Percentiles rank a stretch among this genome's conserved stretches.
Conservation (phyloP, 2,797 vertebrate species). For the Trematomus bernacchii region DNA sequence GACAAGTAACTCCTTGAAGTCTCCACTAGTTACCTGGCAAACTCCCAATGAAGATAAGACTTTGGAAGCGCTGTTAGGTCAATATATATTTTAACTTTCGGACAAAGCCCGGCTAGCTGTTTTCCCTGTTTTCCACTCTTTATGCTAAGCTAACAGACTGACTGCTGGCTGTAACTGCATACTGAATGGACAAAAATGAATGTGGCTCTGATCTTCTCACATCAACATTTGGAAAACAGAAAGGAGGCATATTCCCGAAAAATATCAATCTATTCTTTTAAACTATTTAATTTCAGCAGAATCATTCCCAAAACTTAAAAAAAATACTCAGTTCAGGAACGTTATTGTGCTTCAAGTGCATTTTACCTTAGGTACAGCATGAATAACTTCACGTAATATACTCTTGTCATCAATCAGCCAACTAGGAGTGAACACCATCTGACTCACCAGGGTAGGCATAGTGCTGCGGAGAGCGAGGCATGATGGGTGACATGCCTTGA, state of each 20-base stretch:
- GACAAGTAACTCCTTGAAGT: too few relatives aligned
- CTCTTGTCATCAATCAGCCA: not conserved
- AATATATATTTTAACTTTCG: too few relatives aligned
- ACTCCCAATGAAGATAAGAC: too few relatives aligned
- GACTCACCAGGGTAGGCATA: conserved; percentile 93
- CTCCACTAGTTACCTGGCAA: too few relatives aligned
- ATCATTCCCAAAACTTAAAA: not conserved
- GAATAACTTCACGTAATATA: conserved; percentile 43
- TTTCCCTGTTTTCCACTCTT: not conserved
- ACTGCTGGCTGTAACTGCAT: not conserved
- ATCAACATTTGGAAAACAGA: not conserved
- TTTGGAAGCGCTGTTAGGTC: too few relatives aligned
- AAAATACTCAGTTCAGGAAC: not conserved
- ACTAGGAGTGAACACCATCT: not conserved
- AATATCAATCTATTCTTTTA: not conserved
- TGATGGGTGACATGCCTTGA: conserved; percentile 93
- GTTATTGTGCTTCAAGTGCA: not conserved
- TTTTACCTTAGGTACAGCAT: not conserved
- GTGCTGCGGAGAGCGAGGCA: conserved; percentile 92
- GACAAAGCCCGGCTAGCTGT: too few relatives aligned
- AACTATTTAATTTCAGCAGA: not conserved
- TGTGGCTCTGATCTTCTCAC: not conserved
- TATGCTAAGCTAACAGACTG: not conserved
- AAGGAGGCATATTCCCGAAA: not conserved
- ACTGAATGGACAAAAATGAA: not conserved